A percentile compares a stretch with the other conserved stretches of the same genome.
These are phyloP conservation scores for Anseranas semipalmata DNA, from an alignment of 2,113 vertebrate species.

Conservation along the genomic window DNA sequence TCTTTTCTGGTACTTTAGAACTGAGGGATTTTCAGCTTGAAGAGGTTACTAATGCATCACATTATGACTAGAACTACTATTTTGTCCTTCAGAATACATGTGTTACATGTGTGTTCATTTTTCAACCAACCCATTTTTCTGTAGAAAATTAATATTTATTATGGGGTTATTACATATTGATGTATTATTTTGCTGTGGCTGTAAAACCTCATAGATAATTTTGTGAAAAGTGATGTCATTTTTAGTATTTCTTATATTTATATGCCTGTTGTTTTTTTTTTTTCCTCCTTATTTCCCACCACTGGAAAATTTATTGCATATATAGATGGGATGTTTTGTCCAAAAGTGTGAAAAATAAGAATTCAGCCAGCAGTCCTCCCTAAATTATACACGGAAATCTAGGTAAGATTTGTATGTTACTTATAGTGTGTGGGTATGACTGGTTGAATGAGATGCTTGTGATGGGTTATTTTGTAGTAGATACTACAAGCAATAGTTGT, in stretches of 20 bases:
- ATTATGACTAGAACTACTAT: background rate
- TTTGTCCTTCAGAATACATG: background rate
- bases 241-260: background rate
- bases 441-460: background rate
- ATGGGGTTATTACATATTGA: background rate
- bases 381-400: constrained; percentile 4
- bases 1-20: background rate
- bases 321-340: constrained; percentile 25
- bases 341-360: constrained; percentile 31
- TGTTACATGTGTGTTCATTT: background rate
- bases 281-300: background rate
- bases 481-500: background rate
- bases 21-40: background rate
- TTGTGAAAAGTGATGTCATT: background rate
- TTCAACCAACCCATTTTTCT: background rate
- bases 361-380: background rate
- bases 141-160: background rate
- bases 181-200: background rate
- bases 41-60: background rate
- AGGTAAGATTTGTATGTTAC: constrained; percentile 16
- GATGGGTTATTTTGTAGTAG: background rate
- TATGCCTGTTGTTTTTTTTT: background rate
- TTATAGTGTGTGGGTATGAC: background rate
- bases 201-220: background rate
- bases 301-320: background rate